phyloP scores from a whole-genome alignment of 2,113 vertebrate species.

The Eptesicus fuscus region DNA sequence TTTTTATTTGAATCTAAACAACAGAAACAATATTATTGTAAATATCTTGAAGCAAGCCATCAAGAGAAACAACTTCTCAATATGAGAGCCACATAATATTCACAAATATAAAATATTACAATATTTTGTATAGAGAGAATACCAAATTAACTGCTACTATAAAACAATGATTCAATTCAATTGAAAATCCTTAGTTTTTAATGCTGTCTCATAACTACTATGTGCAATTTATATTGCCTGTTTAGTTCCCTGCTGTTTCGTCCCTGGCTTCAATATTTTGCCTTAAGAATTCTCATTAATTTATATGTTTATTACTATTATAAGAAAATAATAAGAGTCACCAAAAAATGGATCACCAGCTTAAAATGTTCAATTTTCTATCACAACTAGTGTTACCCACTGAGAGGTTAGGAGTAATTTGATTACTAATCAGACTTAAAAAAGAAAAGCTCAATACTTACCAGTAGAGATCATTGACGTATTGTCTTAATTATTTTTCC shows the following conservation, averaged over 20 bases:
- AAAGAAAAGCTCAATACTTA: conserved; percentile 26
- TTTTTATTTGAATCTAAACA: conserved; percentile 63
- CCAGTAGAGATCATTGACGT: conserved; percentile 19
- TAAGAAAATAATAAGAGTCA: conserved; percentile 63
- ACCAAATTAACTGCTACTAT: conserved; percentile 65
- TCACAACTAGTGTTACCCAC: not conserved
- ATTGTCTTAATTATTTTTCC: conserved; percentile 36
- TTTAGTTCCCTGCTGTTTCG: conserved; percentile 64
- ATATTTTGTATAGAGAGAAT: conserved; percentile 32
- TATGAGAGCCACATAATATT: conserved; percentile 45
- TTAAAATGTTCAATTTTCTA: conserved; percentile 51
- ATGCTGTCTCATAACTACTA: conserved; percentile 62
- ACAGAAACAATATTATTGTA: conserved; percentile 52
- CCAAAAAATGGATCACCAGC: conserved; percentile 55
- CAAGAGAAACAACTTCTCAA: conserved; percentile 39
- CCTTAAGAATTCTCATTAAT: conserved; percentile 64
- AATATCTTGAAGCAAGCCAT: conserved; percentile 52
- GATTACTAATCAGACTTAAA: conserved; percentile 43
- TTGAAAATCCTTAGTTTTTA: conserved; percentile 63
- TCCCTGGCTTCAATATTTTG: conserved; percentile 57
- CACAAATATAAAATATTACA: conserved; percentile 63
- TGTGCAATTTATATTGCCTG: conserved; percentile 62
- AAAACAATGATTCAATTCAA: conserved; percentile 65
- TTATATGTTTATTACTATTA: conserved; percentile 61
- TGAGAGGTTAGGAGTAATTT: conserved; percentile 3